Evolutionary conservation across 1,140 invertebrate species (phyloP), one percentile per base, ranked within the genome.

Genomic region (Drosophila kohkoa): DNA sequence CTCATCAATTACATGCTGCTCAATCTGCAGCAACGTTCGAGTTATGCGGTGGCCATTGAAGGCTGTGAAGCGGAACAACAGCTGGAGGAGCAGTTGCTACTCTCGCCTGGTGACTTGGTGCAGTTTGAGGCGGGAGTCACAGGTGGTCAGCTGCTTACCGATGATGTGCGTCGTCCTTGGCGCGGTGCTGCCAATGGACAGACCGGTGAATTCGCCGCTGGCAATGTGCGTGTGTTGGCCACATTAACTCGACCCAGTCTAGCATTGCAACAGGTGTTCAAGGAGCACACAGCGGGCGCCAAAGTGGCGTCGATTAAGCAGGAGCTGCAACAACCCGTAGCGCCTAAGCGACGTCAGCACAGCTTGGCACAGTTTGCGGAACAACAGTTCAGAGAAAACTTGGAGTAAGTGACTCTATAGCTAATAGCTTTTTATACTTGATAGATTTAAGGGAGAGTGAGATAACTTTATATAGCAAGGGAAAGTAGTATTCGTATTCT

Each of bases 161-260:
- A 95, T 94, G 81, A 75, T 28, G 55, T 65, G 0, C 52, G 95
- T 94, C 95, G 95, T 30, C 97, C 96, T 96, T 96, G 95, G 92
- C 95, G 94, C 82, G 97, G 95, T 66, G 92, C 94, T 77, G 94
- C 95, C 59, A 96, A 96, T 68, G 95, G 94, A 5, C 93, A 95
- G 68, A 93, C 94, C 85, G 98, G 98, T 7, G 95, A 98, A 80
- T 98, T 99, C 93, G 96, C 96, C 1, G 96, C 96, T 1, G 97
- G 98, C 83, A 95, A 95, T 91, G 96, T 99, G 10, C 97, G 98
- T 82, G 95, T 99, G 41, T 92, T 99, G 66, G 97, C 98, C 8
- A 96, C 97, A 3, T 93, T 98, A 58, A 95, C 94, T 2, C 94
- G 95, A 91, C 98, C 98, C n/a, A 94, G 96, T 1, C 79, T 79